A percentile compares a stretch with the other conserved stretches of the same genome.
Conservation (phyloP, 2,888 invertebrate species). For the Diachrysia chrysitis region DNA sequence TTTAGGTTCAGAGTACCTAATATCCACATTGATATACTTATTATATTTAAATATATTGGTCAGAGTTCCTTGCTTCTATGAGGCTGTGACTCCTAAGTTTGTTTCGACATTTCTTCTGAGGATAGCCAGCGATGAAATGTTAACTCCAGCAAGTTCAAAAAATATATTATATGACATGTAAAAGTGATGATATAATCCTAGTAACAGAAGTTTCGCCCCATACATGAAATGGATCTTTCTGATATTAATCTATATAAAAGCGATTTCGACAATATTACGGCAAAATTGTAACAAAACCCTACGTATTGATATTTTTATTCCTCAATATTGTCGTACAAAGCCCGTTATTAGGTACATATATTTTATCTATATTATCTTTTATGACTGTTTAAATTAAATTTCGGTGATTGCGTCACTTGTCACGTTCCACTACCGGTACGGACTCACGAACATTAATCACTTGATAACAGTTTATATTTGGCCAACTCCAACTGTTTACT, state of each 20-base stretch:
- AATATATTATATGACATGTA: no score
- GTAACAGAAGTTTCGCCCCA: no score
- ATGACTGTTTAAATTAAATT: constrained; percentile 43
- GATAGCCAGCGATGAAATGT: no score
- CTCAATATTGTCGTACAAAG: neutral
- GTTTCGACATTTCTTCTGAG: no score
- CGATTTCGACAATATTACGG: neutral
- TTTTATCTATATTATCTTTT: constrained; percentile 37
- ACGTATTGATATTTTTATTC: neutral
- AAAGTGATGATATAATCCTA: no score
- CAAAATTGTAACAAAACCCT: neutral
- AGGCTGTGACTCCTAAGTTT: no score
- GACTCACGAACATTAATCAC: neutral
- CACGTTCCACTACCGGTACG: constrained; percentile 21
- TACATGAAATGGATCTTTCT: neutral
- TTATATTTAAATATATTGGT: no score
- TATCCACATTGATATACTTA: no score
- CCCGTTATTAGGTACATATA: constrained; percentile 13
- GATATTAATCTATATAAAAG: neutral
- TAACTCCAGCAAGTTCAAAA: no score
- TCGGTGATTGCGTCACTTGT: constrained; percentile 18
- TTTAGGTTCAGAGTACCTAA: no score
- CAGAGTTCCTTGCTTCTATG: no score
- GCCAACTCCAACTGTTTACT: neutral
- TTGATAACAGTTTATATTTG: neutral